phyloP scores from a whole-genome alignment of 1,140 invertebrate species.

The Drosophila aff. region DNA sequence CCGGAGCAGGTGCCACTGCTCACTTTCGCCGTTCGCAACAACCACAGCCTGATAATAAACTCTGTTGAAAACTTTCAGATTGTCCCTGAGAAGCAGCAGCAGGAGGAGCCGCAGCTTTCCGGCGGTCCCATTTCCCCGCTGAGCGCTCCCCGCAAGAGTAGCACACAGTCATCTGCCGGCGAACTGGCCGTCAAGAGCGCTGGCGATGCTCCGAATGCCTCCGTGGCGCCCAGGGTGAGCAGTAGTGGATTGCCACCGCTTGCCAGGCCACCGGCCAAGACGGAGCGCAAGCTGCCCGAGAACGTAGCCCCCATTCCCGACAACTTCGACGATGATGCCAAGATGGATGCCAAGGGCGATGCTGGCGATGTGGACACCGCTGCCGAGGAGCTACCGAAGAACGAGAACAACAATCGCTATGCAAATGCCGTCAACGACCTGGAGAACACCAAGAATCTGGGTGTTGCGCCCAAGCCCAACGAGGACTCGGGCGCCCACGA shows the following conservation, averaged over 20 bases:
- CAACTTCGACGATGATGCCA: conserved; percentile 66
- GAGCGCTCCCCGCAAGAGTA: conserved; percentile 64
- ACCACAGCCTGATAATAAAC: conserved; percentile 81
- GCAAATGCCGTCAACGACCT: conserved; percentile 71
- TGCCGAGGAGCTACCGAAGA: conserved; percentile 71
- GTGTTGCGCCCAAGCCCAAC: conserved; percentile 29
- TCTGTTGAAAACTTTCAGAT: conserved; percentile 86
- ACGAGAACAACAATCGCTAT: conserved; percentile 82
- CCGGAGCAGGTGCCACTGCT: conserved; percentile 19
- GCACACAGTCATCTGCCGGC: conserved; percentile 40
- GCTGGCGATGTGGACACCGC: conserved; percentile 60
- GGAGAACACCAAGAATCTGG: conserved; percentile 63
- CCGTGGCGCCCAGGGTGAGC: conserved; percentile 57
- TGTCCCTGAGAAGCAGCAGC: conserved; percentile 61
- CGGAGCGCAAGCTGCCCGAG: conserved; percentile 76
- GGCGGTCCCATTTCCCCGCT: conserved; percentile 60
- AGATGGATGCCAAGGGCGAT: conserved; percentile 52
- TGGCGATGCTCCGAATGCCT: conserved; percentile 45
- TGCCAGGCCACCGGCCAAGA: conserved; percentile 69
- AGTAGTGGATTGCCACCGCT: conserved; percentile 68
- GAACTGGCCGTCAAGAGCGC: conserved; percentile 12
- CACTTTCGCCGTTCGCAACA: conserved; percentile 57
- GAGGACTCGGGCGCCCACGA: conserved; percentile 82
- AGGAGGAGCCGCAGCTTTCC: conserved; percentile 57
- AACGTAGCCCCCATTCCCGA: conserved; percentile 83